Evolutionary conservation across 2,888 invertebrate genomes (phyloP), one percentile per base, ranked within the genome.

Genomic region (Trichopria drosophilae): DNA sequence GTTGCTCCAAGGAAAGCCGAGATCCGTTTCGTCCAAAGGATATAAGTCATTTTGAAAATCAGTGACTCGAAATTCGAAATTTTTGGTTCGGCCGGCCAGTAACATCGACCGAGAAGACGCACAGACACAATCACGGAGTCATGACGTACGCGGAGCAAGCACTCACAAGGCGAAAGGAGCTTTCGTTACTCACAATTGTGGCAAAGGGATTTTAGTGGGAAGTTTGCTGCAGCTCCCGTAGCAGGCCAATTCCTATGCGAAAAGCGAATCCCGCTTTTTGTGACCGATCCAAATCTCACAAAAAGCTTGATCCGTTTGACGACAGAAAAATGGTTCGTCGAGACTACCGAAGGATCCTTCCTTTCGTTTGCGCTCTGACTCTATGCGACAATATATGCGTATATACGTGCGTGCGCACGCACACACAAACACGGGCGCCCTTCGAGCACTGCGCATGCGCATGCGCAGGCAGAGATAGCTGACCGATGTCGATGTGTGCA

Each of bases 181-280:
- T n/a, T n/a, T n/a, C n/a, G n/a, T 60, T 60, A 68, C 68, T 68
- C 54, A 67, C 68, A 53, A 53, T 59, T 62, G 58, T 58, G 10
- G 13, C 19, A 40, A 45, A 53, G 29, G 56, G 48, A 53, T 60
- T 58, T 50, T 57, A 52, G 46, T 29, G 36, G 18, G 22, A 36
- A 55, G 54, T 51, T 46, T 57, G 49, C 54, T 55, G 55, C 60
- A 55, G 49, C 60, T 62, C 59, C 58, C 16, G 55, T 50, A 55
- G 60, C 63, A 62, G 57, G 67, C 72, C 68, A 71, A 71, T 72
- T 75, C 69, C 73, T 72, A 71, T 69, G 64, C 75, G 75, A 75
- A 75, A 75, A 75, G 74, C 73, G 75, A 75, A 75, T 74, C 75
- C 74, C 67, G 75, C 75, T 74, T 74, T 75, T 74, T 75, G 75